Conservation (phyloP, 2,113 vertebrate species). For the Rhadina sibilatrix region DNA sequence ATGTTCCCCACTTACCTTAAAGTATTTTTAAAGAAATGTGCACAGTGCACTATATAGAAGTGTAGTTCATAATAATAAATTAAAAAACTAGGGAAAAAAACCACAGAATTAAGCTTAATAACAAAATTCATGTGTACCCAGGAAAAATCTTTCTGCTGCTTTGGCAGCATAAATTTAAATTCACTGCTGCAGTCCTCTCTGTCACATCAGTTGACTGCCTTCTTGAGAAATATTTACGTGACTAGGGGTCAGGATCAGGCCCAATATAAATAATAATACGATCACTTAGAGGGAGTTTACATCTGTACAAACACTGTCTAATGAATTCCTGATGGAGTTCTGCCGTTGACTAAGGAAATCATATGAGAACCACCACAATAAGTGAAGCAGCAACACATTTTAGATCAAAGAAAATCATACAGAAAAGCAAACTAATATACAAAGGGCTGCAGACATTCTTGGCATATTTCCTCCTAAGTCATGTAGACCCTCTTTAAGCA, state of each 20-base stretch:
- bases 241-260: neutral
- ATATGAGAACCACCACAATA: conserved; percentile 24
- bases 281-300: conserved; percentile 48
- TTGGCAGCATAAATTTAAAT: neutral
- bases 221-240: neutral
- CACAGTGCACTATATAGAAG: neutral
- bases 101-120: neutral
- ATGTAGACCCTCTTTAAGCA: neutral
- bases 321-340: conserved; percentile 58
- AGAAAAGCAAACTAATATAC: conserved; percentile 6
- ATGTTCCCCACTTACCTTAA: neutral
- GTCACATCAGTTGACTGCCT: neutral
- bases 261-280: conserved; percentile 44
- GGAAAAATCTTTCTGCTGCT: neutral
- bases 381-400: conserved; percentile 25
- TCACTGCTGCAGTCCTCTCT: neutral
- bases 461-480: neutral
- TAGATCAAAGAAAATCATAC: conserved; percentile 37
- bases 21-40: neutral
- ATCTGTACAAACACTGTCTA: conserved; percentile 55
- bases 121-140: neutral
- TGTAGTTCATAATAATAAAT: neutral
- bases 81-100: neutral
- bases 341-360: conserved; percentile 46
- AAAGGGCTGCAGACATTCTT: conserved; percentile 12